Percentiles rank a stretch among this genome's conserved stretches.
phyloP scores from a whole-genome alignment of 2,888 invertebrate species.

The Punctoribates punctum region DNA sequence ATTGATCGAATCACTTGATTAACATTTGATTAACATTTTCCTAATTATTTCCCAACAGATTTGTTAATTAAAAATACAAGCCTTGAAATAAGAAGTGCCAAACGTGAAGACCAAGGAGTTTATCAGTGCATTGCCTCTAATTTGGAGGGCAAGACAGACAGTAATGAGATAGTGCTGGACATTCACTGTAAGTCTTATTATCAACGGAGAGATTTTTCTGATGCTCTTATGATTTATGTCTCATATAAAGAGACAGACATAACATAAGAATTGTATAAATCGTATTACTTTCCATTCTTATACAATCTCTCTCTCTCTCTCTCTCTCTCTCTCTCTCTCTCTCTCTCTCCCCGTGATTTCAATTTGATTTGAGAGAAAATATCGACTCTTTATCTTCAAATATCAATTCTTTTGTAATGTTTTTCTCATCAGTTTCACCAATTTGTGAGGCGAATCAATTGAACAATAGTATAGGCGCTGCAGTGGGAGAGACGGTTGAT shows the following conservation, averaged over 20 bases:
- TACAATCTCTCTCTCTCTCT: neutral
- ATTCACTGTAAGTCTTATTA: conserved; percentile 24
- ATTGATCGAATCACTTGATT: neutral
- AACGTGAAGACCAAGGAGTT: conserved; percentile 15
- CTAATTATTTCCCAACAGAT: neutral
- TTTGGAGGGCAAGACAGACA: conserved; percentile 22
- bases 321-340: neutral
- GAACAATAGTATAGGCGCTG: conserved; percentile 27
- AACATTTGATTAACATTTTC: neutral
- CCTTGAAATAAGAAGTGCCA: conserved; percentile 6
- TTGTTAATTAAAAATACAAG: conserved; percentile 12
- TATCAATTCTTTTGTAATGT: neutral
- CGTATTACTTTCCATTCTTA: neutral
- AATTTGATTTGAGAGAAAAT: neutral
- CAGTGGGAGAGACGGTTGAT: conserved; percentile 21
- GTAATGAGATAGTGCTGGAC: conserved; percentile 8
- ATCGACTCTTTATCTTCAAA: neutral
- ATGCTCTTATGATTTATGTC: neutral
- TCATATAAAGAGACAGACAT: neutral
- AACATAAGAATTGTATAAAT: neutral
- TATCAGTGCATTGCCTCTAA: conserved; percentile 16
- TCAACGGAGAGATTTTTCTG: neutral
- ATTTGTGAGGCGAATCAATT: conserved; percentile 7
- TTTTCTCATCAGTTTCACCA: conserved; percentile 18
- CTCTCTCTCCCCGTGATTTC: neutral